Evolutionary conservation across 2,888 invertebrate genomes (phyloP).

Genomic region (Sinhomidia bicolor): DNA sequence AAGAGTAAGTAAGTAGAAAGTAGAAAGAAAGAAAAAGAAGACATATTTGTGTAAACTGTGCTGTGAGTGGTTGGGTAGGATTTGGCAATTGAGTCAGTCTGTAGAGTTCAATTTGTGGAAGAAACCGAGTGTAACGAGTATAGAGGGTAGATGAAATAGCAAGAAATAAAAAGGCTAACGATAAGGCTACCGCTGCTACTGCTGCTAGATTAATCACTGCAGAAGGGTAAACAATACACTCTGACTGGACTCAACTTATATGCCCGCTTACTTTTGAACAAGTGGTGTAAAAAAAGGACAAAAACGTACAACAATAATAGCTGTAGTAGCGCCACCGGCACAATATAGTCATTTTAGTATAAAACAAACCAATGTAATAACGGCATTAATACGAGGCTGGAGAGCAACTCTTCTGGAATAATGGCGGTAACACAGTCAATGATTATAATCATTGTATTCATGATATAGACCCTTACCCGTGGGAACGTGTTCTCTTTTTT

Average conservation of each 20-base stretch:
- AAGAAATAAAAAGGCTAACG: background rate
- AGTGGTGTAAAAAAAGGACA: slow-evolving; percentile 16
- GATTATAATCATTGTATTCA: too few relatives aligned
- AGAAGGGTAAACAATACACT: slow-evolving; percentile 7
- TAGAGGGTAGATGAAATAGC: background rate
- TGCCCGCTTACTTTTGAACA: background rate
- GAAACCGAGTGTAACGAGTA: slow-evolving; percentile 30
- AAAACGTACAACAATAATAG: background rate
- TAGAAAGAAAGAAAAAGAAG: slow-evolving; percentile 20
- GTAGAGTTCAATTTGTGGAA: slow-evolving; percentile 27
- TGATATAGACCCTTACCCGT: too few relatives aligned
- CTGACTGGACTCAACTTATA: background rate
- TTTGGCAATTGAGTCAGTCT: slow-evolving; percentile 26
- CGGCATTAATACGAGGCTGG: too few relatives aligned
- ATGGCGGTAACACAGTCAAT: too few relatives aligned
- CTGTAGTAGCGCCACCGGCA: background rate
- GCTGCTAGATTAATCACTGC: slow-evolving; percentile 35
- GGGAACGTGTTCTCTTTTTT: too few relatives aligned
- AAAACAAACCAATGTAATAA: background rate
- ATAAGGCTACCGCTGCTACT: background rate
- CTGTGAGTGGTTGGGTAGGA: slow-evolving; percentile 20
- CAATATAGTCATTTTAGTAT: background rate
- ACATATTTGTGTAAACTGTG: slow-evolving; percentile 38
- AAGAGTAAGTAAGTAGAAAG: slow-evolving; percentile 39
- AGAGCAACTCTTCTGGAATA: too few relatives aligned